Evolutionary conservation across 2,888 invertebrate genomes (phyloP).

Genomic region (Prosopocoilus inquinatus): DNA sequence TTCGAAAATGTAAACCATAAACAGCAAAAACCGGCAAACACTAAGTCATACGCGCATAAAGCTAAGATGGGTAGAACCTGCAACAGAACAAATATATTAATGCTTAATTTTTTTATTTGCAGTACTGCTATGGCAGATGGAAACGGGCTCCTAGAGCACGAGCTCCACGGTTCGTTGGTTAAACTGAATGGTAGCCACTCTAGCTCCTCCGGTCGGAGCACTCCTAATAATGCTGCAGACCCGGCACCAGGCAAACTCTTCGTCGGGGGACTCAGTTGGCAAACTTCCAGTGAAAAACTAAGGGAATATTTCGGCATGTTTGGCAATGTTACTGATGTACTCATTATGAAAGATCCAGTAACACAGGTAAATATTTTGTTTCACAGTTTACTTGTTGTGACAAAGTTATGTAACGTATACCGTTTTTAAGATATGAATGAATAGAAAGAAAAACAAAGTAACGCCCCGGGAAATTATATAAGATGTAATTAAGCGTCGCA

Average conservation of each 20-base stretch:
- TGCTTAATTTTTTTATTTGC: conserved; percentile 20
- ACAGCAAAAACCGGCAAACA: neutral
- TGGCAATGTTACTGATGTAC: conserved; percentile 85
- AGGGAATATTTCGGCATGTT: conserved; percentile 91
- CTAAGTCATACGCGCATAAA: conserved; percentile 22
- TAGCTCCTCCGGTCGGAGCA: conserved; percentile 72
- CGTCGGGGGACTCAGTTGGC: conserved; percentile 91
- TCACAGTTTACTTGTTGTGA: too few species aligned
- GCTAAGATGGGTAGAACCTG: conserved; percentile 38
- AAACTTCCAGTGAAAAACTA: conserved; percentile 89
- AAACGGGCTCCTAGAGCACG: conserved; percentile 55
- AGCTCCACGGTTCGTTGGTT: conserved; percentile 49
- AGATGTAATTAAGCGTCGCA: too few species aligned
- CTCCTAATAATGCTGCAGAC: conserved; percentile 65
- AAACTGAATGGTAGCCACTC: conserved; percentile 55
- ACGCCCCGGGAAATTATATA: too few species aligned
- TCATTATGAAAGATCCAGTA: conserved; percentile 92
- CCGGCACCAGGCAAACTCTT: conserved; percentile 84
- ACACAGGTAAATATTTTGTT: conserved; percentile 69
- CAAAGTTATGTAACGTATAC: too few species aligned
- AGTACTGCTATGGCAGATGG: conserved; percentile 56
- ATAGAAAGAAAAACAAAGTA: too few species aligned
- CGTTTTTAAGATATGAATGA: too few species aligned
- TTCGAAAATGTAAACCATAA: conserved; percentile 13
- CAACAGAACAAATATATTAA: conserved; percentile 29